Base-by-base conservation (phyloP, 2,113 vertebrate genomes). In the Athene cunicularia region DNA sequence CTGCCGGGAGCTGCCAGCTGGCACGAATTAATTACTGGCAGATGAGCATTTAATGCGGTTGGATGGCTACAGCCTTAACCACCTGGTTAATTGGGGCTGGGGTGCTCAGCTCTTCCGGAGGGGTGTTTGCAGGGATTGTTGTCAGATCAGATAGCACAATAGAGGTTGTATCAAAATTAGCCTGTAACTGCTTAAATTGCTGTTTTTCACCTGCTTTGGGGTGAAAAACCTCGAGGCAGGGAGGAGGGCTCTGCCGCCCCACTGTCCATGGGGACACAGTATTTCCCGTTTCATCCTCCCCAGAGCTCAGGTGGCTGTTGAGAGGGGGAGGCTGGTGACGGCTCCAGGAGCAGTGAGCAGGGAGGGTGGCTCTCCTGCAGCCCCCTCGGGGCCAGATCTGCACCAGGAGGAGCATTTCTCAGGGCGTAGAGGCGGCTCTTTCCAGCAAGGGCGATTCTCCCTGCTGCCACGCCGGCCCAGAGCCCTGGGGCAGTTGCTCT, bases 381-480 rank as follows among this genome's bases (percentile, higher is more conserved):
- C 30, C 10, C 58, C 70, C 43, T 1, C 1, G 1, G 71, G 19
- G 37, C 28, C 1, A 2, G n/a, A n/a, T 30, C 58, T 0, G 0
- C n/a, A 16, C 45, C 26, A 20, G 45, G 9, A 50, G 53, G 13
- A 80, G 30, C 52, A 14, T 30, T 26, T 21, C 32, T 19, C 19
- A 2, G 24, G 17, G 16, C 4, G 3, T 7, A 27, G 56, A 67
- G 17, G 41, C 2, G 21, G 63, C 76, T 71, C 17, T 33, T 32
- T n/a, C 30, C 33, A 73, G 53, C 15, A 4, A 45, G 41, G 59
- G 28, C 0, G 2, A 33, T 33, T 23, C 14, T 52, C 50, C 37
- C 8, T 0, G 0, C 53, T 39, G 72, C 55, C 28, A n/a, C 2
- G 0, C 14, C 0, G 0, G 28, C 27, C 7, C 21, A 23, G 35